phyloP scores from a whole-genome alignment of 2,888 invertebrate species.

The Luperina testacea region DNA sequence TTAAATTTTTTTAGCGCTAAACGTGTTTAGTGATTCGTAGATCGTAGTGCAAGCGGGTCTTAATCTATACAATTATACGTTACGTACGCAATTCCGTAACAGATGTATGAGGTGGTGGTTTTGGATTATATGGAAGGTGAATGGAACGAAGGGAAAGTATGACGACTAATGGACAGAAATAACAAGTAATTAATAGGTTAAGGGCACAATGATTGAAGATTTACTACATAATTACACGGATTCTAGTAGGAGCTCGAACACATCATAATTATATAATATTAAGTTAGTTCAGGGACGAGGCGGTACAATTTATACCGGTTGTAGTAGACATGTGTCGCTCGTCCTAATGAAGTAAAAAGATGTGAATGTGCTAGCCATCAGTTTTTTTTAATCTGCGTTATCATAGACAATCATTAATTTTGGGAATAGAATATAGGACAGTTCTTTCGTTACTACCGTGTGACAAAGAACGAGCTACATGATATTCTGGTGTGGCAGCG shows the following conservation, averaged over 20 bases:
- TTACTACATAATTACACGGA: no score
- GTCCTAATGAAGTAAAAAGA: no score
- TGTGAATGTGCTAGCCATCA: no score
- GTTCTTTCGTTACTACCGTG: not conserved
- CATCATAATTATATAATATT: no score
- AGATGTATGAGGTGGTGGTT: not conserved
- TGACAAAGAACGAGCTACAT: not conserved
- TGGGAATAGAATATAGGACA: not conserved
- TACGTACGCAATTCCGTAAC: not conserved
- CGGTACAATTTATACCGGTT: no score
- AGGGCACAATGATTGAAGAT: not conserved
- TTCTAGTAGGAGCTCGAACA: no score
- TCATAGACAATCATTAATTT: no score
- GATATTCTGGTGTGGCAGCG: slow-evolving; percentile 81
- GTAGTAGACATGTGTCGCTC: no score
- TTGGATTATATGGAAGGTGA: not conserved
- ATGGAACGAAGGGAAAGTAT: not conserved
- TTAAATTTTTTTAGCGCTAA: not conserved
- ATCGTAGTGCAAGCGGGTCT: not conserved
- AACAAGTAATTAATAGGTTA: no score
- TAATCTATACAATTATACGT: not conserved
- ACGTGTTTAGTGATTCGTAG: not conserved
- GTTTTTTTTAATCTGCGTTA: no score
- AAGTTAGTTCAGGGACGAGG: no score
- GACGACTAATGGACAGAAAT: not conserved